Evolutionary conservation across 1,140 invertebrate species (phyloP).

Genomic region (Saccostrea cuccullata): DNA sequence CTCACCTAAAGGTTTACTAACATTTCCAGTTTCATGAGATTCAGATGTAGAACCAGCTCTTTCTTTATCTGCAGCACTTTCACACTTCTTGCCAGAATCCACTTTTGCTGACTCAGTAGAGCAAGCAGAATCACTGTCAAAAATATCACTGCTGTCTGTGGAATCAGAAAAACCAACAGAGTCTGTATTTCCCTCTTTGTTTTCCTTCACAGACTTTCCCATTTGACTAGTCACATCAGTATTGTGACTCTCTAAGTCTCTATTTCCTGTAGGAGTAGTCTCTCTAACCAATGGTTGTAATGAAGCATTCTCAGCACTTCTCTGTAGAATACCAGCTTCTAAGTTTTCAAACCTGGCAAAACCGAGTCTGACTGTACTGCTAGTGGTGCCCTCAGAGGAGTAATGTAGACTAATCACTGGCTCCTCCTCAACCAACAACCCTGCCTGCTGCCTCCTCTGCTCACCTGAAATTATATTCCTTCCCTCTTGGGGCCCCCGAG

Average conservation of each 20-base stretch:
- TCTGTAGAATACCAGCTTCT: slow-evolving; percentile 62
- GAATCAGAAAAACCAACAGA: slow-evolving; percentile 21
- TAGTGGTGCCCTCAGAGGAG: slow-evolving; percentile 69
- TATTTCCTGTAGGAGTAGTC: slow-evolving; percentile 37
- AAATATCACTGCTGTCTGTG: slow-evolving; percentile 20
- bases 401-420: slow-evolving; percentile 81
- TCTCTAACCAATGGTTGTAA: slow-evolving; percentile 49
- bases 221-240: slow-evolving; percentile 33
- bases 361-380: slow-evolving; percentile 70
- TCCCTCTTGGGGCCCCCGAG: not conserved
- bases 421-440: slow-evolving; percentile 57
- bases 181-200: not conserved
- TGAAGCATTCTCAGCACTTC: slow-evolving; percentile 59
- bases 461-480: not conserved
- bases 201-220: slow-evolving; percentile 46
- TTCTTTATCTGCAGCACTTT: not conserved
- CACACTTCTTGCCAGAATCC: not conserved
- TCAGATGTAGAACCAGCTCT: not conserved
- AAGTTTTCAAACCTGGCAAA: slow-evolving; percentile 69
- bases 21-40: not conserved
- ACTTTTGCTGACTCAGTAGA: slow-evolving; percentile 2
- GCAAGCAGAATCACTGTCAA: slow-evolving; percentile 9
- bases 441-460: not conserved
- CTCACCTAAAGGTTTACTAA: not conserved
- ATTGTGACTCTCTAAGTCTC: slow-evolving; percentile 62